phyloP scores from a whole-genome alignment of 2,797 vertebrate genomes.

The Pempheris klunzingeri region DNA sequence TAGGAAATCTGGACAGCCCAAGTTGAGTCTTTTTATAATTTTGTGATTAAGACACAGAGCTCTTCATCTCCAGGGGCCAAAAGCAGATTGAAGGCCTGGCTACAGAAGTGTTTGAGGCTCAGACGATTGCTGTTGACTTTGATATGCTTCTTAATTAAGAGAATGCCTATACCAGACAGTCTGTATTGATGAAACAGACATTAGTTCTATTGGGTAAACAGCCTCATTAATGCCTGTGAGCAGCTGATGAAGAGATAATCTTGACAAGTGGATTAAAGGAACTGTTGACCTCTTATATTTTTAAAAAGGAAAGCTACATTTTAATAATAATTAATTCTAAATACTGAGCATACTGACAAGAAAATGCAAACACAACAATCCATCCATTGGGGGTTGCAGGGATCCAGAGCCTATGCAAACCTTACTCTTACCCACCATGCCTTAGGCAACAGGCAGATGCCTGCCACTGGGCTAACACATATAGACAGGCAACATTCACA shows the following conservation, averaged over 20 bases:
- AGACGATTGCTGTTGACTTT: slow-evolving; percentile 39
- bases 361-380: background rate
- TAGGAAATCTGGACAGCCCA: slow-evolving; percentile 54
- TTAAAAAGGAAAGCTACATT: background rate
- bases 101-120: slow-evolving; percentile 39
- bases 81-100: slow-evolving; percentile 48
- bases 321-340: background rate
- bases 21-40: slow-evolving; percentile 70
- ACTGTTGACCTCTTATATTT: slow-evolving; percentile 8
- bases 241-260: slow-evolving; percentile 35
- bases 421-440: background rate
- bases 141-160: slow-evolving; percentile 30
- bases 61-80: slow-evolving; percentile 53
- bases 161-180: slow-evolving; percentile 20
- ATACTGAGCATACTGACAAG: background rate
- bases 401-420: background rate
- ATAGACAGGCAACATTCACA: background rate
- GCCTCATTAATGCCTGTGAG: slow-evolving; percentile 36
- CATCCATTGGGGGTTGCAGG: background rate
- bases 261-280: slow-evolving; percentile 15
- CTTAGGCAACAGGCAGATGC: background rate
- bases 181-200: slow-evolving; percentile 35
- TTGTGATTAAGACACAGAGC: slow-evolving; percentile 64
- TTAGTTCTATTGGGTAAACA: slow-evolving; percentile 28
- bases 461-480: background rate